Percentiles rank a stretch among this genome's conserved stretches.
These are phyloP conservation scores for Sarotherodon lohbergeri DNA, from an alignment of 2,113 vertebrate genomes.

Conservation along the genomic window DNA sequence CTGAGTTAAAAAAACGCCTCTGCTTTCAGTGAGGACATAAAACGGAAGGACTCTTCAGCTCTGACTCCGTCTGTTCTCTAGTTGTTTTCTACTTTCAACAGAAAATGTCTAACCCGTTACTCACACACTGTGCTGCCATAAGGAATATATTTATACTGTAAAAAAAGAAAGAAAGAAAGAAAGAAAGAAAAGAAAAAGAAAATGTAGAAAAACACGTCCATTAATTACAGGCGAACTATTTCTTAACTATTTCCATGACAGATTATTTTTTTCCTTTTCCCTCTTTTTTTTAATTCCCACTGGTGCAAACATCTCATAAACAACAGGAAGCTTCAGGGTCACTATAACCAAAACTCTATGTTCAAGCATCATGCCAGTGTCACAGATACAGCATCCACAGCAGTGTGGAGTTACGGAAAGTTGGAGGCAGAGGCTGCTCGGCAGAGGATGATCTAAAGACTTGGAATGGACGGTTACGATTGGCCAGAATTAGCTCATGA, in stretches of 20 bases:
- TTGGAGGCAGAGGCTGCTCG: not conserved
- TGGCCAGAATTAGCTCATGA: too few species aligned
- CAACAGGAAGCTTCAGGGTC: not conserved
- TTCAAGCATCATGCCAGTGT: not conserved
- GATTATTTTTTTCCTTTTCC: not conserved
- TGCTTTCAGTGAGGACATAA: not conserved
- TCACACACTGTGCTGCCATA: not conserved
- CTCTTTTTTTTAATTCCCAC: not conserved
- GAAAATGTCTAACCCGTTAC: not conserved
- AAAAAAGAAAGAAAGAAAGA: not conserved
- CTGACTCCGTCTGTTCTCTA: not conserved
- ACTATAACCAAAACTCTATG: not conserved
- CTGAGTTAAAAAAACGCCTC: not conserved
- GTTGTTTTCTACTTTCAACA: not conserved
- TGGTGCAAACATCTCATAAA: not conserved
- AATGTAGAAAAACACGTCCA: not conserved
- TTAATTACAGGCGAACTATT: not conserved
- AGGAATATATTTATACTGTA: not conserved
- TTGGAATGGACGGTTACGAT: too few species aligned
- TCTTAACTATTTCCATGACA: not conserved
- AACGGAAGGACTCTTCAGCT: not conserved
- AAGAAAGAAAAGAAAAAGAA: too few species aligned
- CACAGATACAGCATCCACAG: not conserved
- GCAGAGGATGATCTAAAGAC: not conserved
- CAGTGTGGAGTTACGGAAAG: not conserved